These are phyloP conservation scores for Phalacrocorax carbo DNA, from an alignment of 2,113 vertebrate genomes.

Conservation along the genomic window DNA sequence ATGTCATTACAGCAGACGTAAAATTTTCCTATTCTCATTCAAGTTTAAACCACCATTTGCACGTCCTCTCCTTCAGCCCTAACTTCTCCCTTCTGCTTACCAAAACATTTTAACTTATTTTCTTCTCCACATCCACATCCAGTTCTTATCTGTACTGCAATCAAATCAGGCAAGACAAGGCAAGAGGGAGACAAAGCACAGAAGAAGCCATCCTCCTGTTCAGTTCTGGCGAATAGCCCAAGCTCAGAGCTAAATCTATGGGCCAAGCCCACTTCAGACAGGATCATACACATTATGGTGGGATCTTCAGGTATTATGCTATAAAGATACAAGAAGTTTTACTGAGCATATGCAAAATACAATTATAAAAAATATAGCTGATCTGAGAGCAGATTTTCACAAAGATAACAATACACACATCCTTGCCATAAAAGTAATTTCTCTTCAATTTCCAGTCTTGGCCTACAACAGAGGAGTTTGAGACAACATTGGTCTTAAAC, in stretches of 20 bases:
- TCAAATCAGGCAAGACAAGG: constrained; percentile 6
- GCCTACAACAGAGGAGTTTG: not conserved
- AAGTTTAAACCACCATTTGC: no score
- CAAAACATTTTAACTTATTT: not conserved
- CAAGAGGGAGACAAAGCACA: not conserved
- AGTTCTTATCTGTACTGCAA: not conserved
- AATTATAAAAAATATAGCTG: not conserved
- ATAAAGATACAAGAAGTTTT: not conserved
- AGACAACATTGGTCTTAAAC: not conserved
- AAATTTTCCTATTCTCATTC: no score
- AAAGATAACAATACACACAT: not conserved
- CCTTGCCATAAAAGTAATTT: not conserved
- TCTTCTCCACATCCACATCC: not conserved
- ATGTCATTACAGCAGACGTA: no score
- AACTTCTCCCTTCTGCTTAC: not conserved
- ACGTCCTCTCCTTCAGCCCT: no score
- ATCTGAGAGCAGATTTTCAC: not conserved
- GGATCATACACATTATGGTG: not conserved
- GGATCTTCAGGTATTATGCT: not conserved
- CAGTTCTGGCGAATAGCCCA: not conserved
- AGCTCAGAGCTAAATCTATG: not conserved
- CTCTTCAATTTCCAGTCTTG: not conserved
- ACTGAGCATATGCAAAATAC: not conserved
- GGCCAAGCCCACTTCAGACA: not conserved
- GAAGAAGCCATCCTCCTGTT: not conserved